Base-by-base conservation (phyloP, 2,797 vertebrate genomes). In the Myiothlypis coronata region DNA sequence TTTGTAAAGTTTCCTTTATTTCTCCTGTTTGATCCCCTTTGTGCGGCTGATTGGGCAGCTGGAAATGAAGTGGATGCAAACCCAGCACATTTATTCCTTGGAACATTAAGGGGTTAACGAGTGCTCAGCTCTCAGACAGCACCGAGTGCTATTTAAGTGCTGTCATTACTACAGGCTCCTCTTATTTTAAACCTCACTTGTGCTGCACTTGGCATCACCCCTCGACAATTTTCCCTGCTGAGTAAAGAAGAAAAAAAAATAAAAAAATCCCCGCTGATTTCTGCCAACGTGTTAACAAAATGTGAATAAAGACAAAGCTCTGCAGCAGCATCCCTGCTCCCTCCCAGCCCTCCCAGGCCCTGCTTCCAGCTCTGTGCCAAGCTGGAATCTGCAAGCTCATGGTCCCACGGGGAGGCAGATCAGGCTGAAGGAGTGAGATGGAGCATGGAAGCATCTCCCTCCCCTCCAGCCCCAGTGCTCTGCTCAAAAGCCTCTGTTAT, bases 191-290 rank as follows among this genome's bases (percentile, higher is more conserved):
- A 89, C 77, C 82, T 32, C 77, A 27, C 67, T 77, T 81, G 85
- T 37, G 49, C 86, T 61, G 91, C 77, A 83, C 88, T 94, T 94
- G 95, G 94, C 94, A 93, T 93, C 65, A 59, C 70, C 82, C 75
- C 34, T 46, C 11, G 11, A 67, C 88, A 47, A 74, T 84, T 70
- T 85, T 84, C 74, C 77, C 60, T 78, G 85, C 83, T 90, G 67
- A 90, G 92, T 68, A 81, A 69, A 92, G 59, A 39, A 39, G 17
- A 8, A 43, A 82, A 60, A 22, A 13, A 46, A 80, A 59, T 12
- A 43, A 81, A 90, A 92, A 84, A 83, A 43, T 71, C 75, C 89
- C 89, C 2, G 10, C 60, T 70, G 59, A 28, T 52, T 63, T 74
- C 47, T 87, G 93, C 90, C 85, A 30, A 44, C 0, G 34, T 14